These are phyloP conservation scores for Hyperoplus lanceolatus DNA, from an alignment of 2,797 vertebrate species.

Conservation along the genomic window DNA sequence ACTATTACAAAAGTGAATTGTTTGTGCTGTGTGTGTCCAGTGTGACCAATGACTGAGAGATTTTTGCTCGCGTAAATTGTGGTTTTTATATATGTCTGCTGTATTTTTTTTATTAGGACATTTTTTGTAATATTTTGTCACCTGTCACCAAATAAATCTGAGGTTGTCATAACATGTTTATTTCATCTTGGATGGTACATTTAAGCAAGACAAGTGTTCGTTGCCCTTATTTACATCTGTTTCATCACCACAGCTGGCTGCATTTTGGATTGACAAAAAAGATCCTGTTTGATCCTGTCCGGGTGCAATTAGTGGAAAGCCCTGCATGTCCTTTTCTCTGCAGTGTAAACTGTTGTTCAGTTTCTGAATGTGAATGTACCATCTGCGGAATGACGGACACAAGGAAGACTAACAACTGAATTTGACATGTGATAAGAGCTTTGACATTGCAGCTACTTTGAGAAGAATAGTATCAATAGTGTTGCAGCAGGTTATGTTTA, in stretches of 20 bases:
- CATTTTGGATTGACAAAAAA: slow-evolving; percentile 17
- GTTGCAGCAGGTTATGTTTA: not conserved
- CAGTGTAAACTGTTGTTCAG: not conserved
- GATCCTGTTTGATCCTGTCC: slow-evolving; percentile 30
- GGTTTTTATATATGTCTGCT: too few species aligned
- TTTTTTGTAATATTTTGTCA: not conserved
- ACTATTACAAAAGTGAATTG: not conserved
- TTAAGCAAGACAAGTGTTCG: not conserved
- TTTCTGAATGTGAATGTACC: not conserved
- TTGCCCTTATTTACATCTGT: slow-evolving; percentile 24
- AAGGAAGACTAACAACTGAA: not conserved
- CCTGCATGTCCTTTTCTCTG: not conserved
- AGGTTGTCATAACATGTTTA: too few species aligned
- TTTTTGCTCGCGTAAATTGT: too few species aligned
- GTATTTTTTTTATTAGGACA: not conserved
- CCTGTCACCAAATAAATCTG: too few species aligned
- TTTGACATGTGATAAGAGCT: slow-evolving; percentile 1
- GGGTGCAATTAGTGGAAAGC: not conserved
- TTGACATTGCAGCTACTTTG: not conserved
- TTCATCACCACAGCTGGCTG: slow-evolving; percentile 15
- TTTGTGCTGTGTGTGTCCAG: not conserved
- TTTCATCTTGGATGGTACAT: too few species aligned
- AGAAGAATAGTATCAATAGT: not conserved
- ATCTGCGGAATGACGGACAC: not conserved
- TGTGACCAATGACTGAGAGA: too few species aligned